Percentiles rank a stretch among this genome's conserved stretches.
Conservation (phyloP, 1,140 invertebrate species). For the Oedothorax gibbosus region DNA sequence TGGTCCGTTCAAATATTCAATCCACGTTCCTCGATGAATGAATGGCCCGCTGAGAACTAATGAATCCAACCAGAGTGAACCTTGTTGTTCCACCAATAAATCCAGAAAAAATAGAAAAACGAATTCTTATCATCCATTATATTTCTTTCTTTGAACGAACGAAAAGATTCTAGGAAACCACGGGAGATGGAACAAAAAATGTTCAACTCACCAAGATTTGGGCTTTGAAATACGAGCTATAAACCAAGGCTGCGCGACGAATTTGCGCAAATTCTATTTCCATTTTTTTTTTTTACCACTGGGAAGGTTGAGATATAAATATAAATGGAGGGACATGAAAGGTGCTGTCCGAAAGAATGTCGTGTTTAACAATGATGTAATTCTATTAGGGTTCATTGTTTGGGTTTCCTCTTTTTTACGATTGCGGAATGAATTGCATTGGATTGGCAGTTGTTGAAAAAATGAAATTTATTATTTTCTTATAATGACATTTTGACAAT, state of each 20-base stretch:
- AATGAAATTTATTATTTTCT: too few species aligned
- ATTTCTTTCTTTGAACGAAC: neutral
- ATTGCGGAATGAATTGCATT: too few species aligned
- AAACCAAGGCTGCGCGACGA: neutral
- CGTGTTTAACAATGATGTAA: neutral
- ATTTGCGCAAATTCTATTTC: conserved; percentile 13
- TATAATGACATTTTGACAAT: too few species aligned
- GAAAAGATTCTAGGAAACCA: conserved; percentile 1
- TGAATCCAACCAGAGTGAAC: conserved; percentile 8
- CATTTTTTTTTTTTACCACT: too few species aligned
- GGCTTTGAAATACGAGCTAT: conserved; percentile 27
- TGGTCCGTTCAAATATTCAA: conserved; percentile 21
- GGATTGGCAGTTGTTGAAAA: too few species aligned
- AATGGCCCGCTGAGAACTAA: conserved; percentile 49
- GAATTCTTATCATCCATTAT: conserved; percentile 12
- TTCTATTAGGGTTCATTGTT: too few species aligned
- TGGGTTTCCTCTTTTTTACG: too few species aligned
- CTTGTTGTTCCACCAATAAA: conserved; percentile 32
- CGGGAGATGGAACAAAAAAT: conserved; percentile 39
- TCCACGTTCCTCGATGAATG: conserved; percentile 26
- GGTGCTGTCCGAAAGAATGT: conserved; percentile 2
- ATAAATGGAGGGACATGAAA: neutral
- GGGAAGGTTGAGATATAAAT: too few species aligned
- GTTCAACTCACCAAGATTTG: neutral
- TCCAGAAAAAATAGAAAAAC: conserved; percentile 17